phyloP scores from a whole-genome alignment of 2,888 invertebrate genomes.

The Torymus texanus region DNA sequence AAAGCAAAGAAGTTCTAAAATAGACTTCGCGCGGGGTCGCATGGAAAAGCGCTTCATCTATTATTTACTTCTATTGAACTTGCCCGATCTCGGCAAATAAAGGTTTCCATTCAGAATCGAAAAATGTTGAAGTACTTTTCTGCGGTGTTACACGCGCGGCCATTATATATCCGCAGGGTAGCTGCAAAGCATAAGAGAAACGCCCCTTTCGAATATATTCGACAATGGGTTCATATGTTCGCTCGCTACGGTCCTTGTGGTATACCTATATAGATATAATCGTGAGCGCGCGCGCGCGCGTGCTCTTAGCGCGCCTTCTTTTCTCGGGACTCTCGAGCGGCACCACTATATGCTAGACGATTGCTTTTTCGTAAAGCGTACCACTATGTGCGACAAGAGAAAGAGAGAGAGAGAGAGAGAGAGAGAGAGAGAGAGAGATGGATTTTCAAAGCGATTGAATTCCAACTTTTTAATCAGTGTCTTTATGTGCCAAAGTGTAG shows the following conservation, averaged over 20 bases:
- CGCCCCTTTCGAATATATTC: conserved; percentile 27
- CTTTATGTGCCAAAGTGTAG: too few relatives aligned
- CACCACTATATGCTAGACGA: conserved; percentile 1
- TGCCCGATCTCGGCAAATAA: too few relatives aligned
- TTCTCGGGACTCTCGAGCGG: neutral
- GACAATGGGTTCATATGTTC: conserved; percentile 34
- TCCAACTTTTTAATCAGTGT: conserved; percentile 5
- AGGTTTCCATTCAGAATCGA: too few relatives aligned
- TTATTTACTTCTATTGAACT: too few relatives aligned
- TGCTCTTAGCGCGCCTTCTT: conserved; percentile 4
- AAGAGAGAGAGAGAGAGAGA: too few relatives aligned
- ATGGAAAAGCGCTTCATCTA: too few relatives aligned
- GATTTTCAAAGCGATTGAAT: conserved; percentile 21
- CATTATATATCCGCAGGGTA: neutral
- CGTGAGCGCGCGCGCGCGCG: conserved; percentile 9
- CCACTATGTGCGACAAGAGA: neutral
- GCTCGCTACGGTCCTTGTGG: too few relatives aligned
- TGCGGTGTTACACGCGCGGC: neutral
- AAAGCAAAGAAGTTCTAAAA: too few relatives aligned
- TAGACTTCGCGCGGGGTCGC: too few relatives aligned
- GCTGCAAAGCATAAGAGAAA: conserved; percentile 15
- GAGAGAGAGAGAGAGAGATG: neutral
- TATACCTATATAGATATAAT: conserved; percentile 13
- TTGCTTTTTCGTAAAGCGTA: conserved; percentile 22
- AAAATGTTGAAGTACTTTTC: neutral